Evolutionary conservation across 2,113 vertebrate genomes (phyloP), one percentile per base, ranked within the genome.

Genomic region (Xyrauchen texanus): DNA sequence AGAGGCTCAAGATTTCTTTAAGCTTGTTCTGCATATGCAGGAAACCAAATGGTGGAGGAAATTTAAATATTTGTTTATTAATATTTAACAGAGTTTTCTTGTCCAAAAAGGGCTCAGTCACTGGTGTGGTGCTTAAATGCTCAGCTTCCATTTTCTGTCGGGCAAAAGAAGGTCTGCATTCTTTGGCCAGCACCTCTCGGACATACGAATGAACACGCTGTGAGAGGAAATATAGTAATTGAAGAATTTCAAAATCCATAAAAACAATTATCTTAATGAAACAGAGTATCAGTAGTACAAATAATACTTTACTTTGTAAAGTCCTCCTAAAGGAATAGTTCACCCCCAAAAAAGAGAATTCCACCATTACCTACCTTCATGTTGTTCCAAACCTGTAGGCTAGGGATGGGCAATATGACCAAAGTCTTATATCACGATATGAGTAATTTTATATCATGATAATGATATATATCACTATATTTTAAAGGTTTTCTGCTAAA

Each of bases 1-100:
- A 81, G 8, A 94, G 83, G 34, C 90, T 87, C 55, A 96, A 81
- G 8, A 95, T 83, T 3, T 88, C 81, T 66, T 91, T 65, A 7
- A 96, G 86, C 82, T 92, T 88, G 11, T 82, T 77, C 51, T 78
- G 84, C 34, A 94, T 89, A 0, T 90, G 88, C 34, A 64, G 86
- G 85, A 98, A 96, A 4, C 97, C 97, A 84, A 99, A 99, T 0
- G 97, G 97, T 0, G 95, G 95, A 0, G 87, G 82, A 0, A 95
- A 95, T 47, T 89, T 83, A 86, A 94, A 95, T 58, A 95, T 85
- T 4, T 86, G 77, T 2, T 88, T 85, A 0, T 90, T 83, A 8
- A 87, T 85, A 0, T 90, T 83, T 10, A 87, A 69, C 0, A 66
- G 12, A 0, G 84, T 42, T 4, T 87, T 86, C 73, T 88, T 92